phyloP scores from a whole-genome alignment of 2,113 vertebrate genomes.

The Pogona vitticeps region DNA sequence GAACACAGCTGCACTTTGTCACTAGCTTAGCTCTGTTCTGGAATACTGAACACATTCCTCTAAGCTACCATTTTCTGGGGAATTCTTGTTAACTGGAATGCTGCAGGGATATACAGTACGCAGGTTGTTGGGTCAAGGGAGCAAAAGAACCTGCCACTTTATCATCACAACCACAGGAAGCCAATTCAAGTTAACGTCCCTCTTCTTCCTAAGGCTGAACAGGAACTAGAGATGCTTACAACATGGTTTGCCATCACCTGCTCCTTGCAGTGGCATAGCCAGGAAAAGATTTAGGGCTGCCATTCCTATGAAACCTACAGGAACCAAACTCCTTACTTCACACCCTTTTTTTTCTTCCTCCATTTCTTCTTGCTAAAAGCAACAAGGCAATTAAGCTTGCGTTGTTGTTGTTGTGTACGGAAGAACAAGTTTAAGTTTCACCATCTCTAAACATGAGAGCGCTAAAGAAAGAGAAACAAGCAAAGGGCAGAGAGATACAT shows the following conservation, averaged over 20 bases:
- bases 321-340: neutral
- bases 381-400: conserved; percentile 24
- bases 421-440: neutral
- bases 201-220: conserved; percentile 44
- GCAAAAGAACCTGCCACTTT: neutral
- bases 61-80: neutral
- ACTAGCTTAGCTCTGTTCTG: neutral
- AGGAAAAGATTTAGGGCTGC: conserved; percentile 38
- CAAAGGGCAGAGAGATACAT: neutral
- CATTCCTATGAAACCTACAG: conserved; percentile 39
- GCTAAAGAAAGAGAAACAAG: neutral
- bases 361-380: neutral
- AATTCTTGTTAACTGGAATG: conserved; percentile 1
- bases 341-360: neutral
- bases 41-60: conserved; percentile 6
- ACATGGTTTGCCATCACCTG: conserved; percentile 24
- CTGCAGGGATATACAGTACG: neutral
- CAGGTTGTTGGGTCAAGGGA: neutral
- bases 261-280: neutral
- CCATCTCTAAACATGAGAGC: neutral
- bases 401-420: neutral
- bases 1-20: neutral
- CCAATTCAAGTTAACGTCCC: conserved; percentile 14
- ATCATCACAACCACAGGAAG: neutral
- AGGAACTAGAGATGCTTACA: conserved; percentile 43